phyloP scores from a whole-genome alignment of 2,888 invertebrate species.

The Mechanitis messenoides region DNA sequence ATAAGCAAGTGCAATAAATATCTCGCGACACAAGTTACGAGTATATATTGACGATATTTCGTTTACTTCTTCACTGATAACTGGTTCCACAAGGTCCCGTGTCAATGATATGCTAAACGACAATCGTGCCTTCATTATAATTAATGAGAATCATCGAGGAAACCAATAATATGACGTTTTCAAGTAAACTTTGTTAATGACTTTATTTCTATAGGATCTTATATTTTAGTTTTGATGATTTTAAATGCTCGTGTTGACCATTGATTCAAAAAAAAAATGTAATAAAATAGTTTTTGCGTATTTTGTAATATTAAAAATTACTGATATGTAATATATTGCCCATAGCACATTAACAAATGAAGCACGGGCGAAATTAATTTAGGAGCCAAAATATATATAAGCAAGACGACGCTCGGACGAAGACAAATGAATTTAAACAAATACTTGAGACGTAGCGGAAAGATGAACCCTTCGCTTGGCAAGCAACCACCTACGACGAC shows the following conservation, averaged over 20 bases:
- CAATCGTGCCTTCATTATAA: constrained; percentile 22
- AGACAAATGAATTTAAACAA: constrained; percentile 27
- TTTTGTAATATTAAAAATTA: too few relatives aligned
- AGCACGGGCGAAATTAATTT: constrained; percentile 11
- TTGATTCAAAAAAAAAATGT: too few relatives aligned
- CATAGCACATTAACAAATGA: constrained; percentile 8
- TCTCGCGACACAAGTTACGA: constrained; percentile 15
- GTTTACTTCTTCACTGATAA: constrained; percentile 18
- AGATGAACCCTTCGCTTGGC: constrained; percentile 24
- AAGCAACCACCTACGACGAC: constrained; percentile 10
- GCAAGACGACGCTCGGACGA: constrained; percentile 18
- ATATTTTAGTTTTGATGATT: constrained; percentile 5
- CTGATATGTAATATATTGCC: neutral
- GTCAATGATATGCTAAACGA: constrained; percentile 21
- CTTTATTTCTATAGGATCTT: neutral
- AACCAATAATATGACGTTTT: constrained; percentile 2
- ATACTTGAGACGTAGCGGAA: constrained; percentile 23
- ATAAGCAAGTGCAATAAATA: constrained; percentile 15
- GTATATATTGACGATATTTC: constrained; percentile 17
- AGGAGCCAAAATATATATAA: constrained; percentile 19
- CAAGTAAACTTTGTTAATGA: constrained; percentile 8
- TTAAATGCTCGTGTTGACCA: too few relatives aligned
- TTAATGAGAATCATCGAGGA: constrained; percentile 18
- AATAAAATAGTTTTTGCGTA: too few relatives aligned
- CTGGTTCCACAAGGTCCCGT: constrained; percentile 25